These are phyloP conservation scores for Dolichotis patagonum DNA, from an alignment of 2,113 vertebrate species.

Conservation along the genomic window DNA sequence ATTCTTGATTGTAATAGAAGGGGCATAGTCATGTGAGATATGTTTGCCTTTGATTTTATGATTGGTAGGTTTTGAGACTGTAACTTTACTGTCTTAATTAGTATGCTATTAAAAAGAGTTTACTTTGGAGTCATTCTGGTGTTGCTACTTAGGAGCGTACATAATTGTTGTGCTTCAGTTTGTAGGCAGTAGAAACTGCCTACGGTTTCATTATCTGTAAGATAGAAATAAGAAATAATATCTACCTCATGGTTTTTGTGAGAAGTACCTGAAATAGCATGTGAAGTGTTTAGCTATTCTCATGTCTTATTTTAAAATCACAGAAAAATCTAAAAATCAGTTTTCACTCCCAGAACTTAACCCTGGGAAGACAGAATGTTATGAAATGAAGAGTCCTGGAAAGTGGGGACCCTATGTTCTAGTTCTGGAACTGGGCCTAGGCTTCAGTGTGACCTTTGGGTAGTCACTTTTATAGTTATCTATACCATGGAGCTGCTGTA, in stretches of 20 bases:
- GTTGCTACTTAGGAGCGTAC: neutral
- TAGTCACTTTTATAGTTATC: neutral
- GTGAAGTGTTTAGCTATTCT: neutral
- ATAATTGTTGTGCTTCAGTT: neutral
- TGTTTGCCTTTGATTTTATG: constrained; percentile 26
- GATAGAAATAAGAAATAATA: neutral
- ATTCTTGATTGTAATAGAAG: constrained; percentile 16
- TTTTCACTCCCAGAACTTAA: neutral
- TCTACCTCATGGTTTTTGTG: neutral
- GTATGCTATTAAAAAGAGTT: neutral
- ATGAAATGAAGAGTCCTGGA: neutral
- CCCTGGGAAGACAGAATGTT: neutral
- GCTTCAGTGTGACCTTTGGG: neutral
- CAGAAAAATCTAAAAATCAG: neutral
- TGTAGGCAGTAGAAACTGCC: no score
- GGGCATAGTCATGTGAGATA: neutral
- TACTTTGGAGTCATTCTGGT: neutral
- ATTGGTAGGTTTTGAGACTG: neutral
- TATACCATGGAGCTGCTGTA: neutral
- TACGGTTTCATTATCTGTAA: neutral
- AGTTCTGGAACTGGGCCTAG: neutral
- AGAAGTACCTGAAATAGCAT: neutral
- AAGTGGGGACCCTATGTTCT: neutral
- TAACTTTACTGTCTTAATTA: neutral
- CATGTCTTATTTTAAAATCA: neutral